Conservation (phyloP, 2,797 vertebrate genomes). For the Apodemus agrarius region DNA sequence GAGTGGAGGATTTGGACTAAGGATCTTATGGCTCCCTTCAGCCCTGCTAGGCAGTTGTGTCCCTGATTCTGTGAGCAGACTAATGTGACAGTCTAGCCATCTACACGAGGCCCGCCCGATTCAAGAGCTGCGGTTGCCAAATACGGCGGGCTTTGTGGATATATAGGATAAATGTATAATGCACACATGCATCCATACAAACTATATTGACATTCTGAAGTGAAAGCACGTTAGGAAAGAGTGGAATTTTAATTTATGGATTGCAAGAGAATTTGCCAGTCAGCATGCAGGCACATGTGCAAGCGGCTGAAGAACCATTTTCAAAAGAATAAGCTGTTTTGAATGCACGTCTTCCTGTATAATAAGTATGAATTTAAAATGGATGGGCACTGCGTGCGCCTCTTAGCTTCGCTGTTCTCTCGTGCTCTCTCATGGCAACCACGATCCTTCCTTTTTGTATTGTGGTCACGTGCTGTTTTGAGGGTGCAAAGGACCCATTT, state of each 20-base stretch:
- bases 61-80: background rate
- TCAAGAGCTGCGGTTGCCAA: background rate
- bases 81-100: background rate
- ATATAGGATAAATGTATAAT: background rate
- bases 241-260: constrained; percentile 71
- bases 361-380: constrained; percentile 82
- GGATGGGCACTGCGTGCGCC: constrained; percentile 54
- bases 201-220: constrained; percentile 64
- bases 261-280: constrained; percentile 74
- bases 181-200: constrained; percentile 32
- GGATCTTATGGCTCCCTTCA: background rate
- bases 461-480: constrained; percentile 68
- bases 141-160: background rate
- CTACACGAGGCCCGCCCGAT: background rate
- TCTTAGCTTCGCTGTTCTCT: constrained; percentile 69
- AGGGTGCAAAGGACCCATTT: constrained; percentile 63
- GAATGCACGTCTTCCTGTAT: constrained; percentile 71
- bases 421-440: constrained; percentile 72
- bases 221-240: constrained; percentile 66
- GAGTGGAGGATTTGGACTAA: background rate
- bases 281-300: constrained; percentile 56
- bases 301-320: constrained; percentile 70
- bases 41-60: background rate
- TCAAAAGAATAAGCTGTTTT: constrained; percentile 65
- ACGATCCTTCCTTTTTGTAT: constrained; percentile 56